phyloP scores from a whole-genome alignment of 2,113 vertebrate genomes.

The Lates calcarifer region DNA sequence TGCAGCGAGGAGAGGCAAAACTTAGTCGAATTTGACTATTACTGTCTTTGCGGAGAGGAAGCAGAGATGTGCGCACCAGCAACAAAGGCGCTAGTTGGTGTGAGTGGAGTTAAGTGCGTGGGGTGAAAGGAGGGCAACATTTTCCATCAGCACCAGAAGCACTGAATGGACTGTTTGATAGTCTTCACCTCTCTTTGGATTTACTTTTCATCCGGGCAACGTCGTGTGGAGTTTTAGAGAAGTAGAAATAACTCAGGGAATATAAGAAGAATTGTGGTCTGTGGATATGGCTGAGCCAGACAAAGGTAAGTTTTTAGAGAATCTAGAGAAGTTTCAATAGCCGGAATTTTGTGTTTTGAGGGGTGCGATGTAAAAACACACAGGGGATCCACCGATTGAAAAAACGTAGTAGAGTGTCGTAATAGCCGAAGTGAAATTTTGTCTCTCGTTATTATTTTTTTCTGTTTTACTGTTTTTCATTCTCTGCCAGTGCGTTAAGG shows the following conservation, averaged over 20 bases:
- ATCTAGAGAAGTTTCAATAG: conserved; percentile 6
- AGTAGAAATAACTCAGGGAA: background rate
- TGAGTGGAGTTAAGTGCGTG: conserved; percentile 45
- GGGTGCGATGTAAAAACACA: background rate
- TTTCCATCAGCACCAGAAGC: conserved; percentile 53
- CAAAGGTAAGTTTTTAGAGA: conserved; percentile 60
- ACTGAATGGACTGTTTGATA: conserved; percentile 37
- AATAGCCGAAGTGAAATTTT: background rate
- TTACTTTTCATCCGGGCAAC: conserved; percentile 2
- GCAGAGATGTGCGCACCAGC: conserved; percentile 33
- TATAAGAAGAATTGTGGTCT: conserved; percentile 14
- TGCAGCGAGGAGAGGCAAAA: conserved; percentile 6
- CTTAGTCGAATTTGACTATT: background rate
- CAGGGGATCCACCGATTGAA: background rate
- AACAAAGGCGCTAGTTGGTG: conserved; percentile 30
- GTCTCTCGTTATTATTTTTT: background rate
- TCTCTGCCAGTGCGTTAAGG: too few relatives aligned
- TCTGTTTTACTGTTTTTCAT: background rate
- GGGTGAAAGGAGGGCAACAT: conserved; percentile 54
- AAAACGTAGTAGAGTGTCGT: background rate
- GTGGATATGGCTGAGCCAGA: conserved; percentile 64
- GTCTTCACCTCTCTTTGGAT: conserved; percentile 28
- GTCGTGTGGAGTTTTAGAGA: conserved; percentile 22
- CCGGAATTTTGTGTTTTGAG: background rate
- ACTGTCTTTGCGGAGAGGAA: conserved; percentile 1